Evolutionary conservation across 2,888 invertebrate genomes (phyloP), one percentile per base, ranked within the genome.

Genomic region (Galeopsomyia nigrocyanea): DNA sequence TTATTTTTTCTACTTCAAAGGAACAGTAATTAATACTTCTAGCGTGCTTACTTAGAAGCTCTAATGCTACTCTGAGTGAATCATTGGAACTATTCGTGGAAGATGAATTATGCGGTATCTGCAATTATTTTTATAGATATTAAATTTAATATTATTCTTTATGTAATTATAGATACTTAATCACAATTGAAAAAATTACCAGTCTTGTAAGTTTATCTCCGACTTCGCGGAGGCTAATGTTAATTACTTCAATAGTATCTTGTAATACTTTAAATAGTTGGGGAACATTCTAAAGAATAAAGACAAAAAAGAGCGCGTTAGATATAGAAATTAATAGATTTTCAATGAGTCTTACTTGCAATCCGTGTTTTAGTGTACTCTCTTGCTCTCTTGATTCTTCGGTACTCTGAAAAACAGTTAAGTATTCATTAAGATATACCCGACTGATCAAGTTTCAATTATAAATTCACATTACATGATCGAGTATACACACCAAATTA

Each of bases 1-100:
- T 82, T n/a, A 86, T 77, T 75, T 82, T 80, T 39, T 81, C 82
- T 26, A 84, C 75, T 76, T 84, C 82, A 55, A 75, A 71, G 14
- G 73, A 79, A 66, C 79, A 81, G 58, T 71, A 71, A 58, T 82
- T 80, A 46, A 80, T 70, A 67, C 77, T 79, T 49, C 80, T 80
- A 71, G 79, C 80, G 68, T 80, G 79, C 75, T 79, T 80, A 68
- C 74, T 76, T 31, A 82, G 75, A 31, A 76, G 77, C 7, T 82
- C 79, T 39, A 80, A 74, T 13, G 75, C 75, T 75, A 65, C 55
- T 58, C 68, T 69, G 39, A 78, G 55, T n/a, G 75, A 77, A 56
- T 53, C 76, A 60, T 68, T 62, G n/a, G 75, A 77, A 46, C 64
- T 62, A 57, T 71, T 74, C 1, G 73, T 51, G 31, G 65, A 65